These are phyloP conservation scores for Drosophila seguyi DNA, from an alignment of 1,140 invertebrate genomes.

Conservation along the genomic window DNA sequence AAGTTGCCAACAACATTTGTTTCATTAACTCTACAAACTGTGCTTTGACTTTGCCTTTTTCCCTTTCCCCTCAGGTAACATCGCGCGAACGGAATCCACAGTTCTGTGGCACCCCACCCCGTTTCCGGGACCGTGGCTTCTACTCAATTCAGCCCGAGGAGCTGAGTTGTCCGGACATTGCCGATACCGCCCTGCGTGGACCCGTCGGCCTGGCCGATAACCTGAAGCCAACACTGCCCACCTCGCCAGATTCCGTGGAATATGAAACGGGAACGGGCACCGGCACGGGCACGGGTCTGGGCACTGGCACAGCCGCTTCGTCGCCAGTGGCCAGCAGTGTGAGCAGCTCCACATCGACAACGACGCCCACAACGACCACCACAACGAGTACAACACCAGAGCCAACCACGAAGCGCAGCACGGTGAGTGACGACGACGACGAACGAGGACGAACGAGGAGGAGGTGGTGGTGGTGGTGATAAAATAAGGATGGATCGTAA, in stretches of 20 bases:
- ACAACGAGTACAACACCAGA: constrained; percentile 62
- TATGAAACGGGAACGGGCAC: constrained; percentile 55
- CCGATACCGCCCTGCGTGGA: constrained; percentile 81
- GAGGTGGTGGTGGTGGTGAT: constrained; percentile 8
- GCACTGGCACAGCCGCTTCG: constrained; percentile 75
- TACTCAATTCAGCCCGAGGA: constrained; percentile 94
- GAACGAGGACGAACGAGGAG: constrained; percentile 24
- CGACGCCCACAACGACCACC: constrained; percentile 63
- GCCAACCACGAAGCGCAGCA: constrained; percentile 61
- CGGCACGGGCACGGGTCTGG: constrained; percentile 39
- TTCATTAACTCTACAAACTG: constrained; percentile 17
- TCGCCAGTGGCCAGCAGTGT: constrained; percentile 77
- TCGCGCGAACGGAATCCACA: constrained; percentile 96
- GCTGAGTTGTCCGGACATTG: constrained; percentile 86
- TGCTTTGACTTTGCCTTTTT: background rate
- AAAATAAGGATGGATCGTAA: constrained; percentile 26
- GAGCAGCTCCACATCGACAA: constrained; percentile 70
- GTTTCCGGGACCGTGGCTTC: constrained; percentile 92
- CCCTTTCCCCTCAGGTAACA: constrained; percentile 86
- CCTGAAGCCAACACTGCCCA: constrained; percentile 69
- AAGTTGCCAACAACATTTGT: constrained; percentile 25
- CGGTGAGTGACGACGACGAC: constrained; percentile 63
- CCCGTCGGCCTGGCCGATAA: constrained; percentile 86
- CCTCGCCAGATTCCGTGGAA: constrained; percentile 77
- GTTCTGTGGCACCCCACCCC: constrained; percentile 94